Base-by-base conservation (phyloP, 2,888 invertebrate genomes). In the Liodrosophila aerea region DNA sequence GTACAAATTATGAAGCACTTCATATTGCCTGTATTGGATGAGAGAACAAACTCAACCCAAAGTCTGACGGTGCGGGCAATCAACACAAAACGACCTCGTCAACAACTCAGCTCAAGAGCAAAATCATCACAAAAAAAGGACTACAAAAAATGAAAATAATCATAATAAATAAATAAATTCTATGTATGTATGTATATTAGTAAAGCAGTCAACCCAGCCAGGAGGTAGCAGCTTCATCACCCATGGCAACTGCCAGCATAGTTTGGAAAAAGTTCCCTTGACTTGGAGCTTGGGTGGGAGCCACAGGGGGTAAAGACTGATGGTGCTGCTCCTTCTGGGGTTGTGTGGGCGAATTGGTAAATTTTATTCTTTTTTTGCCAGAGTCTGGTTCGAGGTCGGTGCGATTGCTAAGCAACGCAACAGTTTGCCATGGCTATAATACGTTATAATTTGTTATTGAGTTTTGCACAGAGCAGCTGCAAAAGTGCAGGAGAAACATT, bases 381-480 rank as follows among this genome's bases (percentile, higher is more conserved):
- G 33, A 41, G 15, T 30, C 22, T 30, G 52, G 50, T 29, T 41
- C 22, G 64, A 30, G 57, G 40, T 43, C 2, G 37, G 27, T 57
- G 73, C 74, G 67, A 85, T 86, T 88, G 86, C 88, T 77, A 75
- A 75, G 88, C 84, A 87, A 88, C 88, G 88, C 88, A 88, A 88
- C 88, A 88, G 88, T 87, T 88, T 88, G 86, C 86, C 88, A 88
- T 88, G 87, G 87, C 85, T 88, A 88, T 88, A 88, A 87, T 88
- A 85, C 85, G 74, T 87, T 85, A 83, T 87, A 88, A 88, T 88
- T 87, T 88, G 86, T 87, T 87, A 88, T 88, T 87, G 88, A 88
- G 88, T 88, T 88, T 85, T 88, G 70, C 70, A 71, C 73, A 69
- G 63, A 83, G 85, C 73, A 83, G 85, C 85, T 77, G 74, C 82